phyloP scores from a whole-genome alignment of 2,113 vertebrate species.

The Neopipo cinnamomea region DNA sequence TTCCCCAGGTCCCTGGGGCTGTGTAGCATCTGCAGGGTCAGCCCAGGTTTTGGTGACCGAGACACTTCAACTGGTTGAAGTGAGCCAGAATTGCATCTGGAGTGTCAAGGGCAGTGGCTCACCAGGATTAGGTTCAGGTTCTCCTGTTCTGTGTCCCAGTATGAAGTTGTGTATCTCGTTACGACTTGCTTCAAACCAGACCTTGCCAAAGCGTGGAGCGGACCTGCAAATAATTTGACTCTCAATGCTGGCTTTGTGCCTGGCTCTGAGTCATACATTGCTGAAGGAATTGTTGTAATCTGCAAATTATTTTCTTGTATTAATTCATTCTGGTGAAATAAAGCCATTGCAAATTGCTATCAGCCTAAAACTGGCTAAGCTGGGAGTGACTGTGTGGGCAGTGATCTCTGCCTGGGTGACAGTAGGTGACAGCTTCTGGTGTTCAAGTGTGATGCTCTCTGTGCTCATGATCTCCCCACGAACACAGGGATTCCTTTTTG shows the following conservation, averaged over 20 bases:
- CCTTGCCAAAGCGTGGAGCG: background rate
- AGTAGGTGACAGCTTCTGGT: background rate
- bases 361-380: background rate
- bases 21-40: background rate
- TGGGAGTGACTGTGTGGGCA: background rate
- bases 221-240: constrained; percentile 10
- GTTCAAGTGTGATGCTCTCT: background rate
- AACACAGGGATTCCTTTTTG: background rate
- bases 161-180: background rate
- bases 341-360: background rate
- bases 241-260: background rate
- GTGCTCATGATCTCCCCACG: background rate
- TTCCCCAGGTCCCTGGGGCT: background rate
- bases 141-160: background rate
- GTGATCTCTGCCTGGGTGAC: background rate
- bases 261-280: background rate
- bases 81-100: background rate
- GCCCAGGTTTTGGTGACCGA: background rate
- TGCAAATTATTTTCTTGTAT: constrained; percentile 16
- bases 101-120: background rate
- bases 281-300: constrained; percentile 7
- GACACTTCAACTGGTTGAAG: background rate
- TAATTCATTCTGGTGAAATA: constrained; percentile 39
- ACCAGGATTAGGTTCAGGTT: background rate
- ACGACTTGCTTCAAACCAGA: background rate